Evolutionary conservation across 1,140 invertebrate genomes (phyloP).

Genomic region (Drosophila novamexicana): DNA sequence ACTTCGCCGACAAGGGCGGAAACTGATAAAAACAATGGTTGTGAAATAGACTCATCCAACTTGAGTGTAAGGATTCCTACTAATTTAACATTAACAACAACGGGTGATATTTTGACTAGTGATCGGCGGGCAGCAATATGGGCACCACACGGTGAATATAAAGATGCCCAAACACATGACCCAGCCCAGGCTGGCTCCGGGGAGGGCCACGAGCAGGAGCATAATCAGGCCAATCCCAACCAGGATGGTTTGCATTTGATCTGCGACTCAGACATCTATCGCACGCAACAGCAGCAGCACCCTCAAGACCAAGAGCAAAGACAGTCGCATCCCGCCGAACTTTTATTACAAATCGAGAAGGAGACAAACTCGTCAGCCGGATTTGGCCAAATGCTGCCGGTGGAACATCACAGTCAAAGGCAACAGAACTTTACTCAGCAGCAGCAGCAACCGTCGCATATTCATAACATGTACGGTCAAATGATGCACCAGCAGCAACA

Average conservation of each 20-base stretch:
- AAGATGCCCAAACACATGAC: not conserved
- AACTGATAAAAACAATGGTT: conserved; percentile 72
- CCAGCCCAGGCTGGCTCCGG: no score
- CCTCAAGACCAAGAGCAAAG: conserved; percentile 18
- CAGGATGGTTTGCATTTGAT: conserved; percentile 24
- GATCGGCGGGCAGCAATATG: conserved; percentile 55
- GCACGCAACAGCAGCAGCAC: conserved; percentile 1
- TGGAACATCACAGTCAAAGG: conserved; percentile 33
- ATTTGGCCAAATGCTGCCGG: conserved; percentile 44
- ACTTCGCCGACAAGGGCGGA: conserved; percentile 25
- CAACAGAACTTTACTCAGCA: conserved; percentile 53
- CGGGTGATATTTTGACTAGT: conserved; percentile 65
- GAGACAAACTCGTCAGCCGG: conserved; percentile 15
- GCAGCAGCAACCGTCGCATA: conserved; percentile 56
- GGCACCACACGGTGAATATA: conserved; percentile 63
- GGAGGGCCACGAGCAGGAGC: not conserved
- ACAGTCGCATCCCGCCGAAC: conserved; percentile 41
- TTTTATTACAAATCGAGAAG: conserved; percentile 66
- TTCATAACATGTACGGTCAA: conserved; percentile 58
- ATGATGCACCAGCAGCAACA: conserved; percentile 68
- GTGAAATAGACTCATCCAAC: conserved; percentile 69
- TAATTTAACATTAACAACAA: conserved; percentile 63
- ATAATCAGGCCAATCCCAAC: conserved; percentile 1
- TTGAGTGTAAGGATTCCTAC: conserved; percentile 71
- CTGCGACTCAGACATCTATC: conserved; percentile 42